phyloP scores from a whole-genome alignment of 2,113 vertebrate species.

The Chunga burmeisteri region DNA sequence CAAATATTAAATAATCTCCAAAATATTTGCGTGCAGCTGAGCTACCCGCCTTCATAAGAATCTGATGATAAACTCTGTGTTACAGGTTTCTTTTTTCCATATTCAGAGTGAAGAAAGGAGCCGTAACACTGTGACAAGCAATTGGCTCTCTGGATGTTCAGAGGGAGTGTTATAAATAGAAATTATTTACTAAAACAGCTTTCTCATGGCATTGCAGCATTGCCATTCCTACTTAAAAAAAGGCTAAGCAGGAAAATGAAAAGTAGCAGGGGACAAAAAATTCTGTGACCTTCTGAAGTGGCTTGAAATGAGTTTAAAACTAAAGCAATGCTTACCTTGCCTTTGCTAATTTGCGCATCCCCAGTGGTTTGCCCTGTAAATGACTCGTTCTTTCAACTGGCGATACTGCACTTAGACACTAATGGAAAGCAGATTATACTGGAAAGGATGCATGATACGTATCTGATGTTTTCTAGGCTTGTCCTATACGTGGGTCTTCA shows the following conservation, averaged over 20 bases:
- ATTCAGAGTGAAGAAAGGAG: neutral
- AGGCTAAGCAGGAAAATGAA: neutral
- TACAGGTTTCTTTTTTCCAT: neutral
- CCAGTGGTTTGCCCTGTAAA: neutral
- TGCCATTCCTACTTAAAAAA: neutral
- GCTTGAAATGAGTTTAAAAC: neutral
- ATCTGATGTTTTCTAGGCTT: conserved; percentile 72
- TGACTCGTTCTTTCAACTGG: neutral
- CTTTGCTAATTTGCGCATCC: neutral
- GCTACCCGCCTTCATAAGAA: neutral
- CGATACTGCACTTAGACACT: neutral
- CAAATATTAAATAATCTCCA: neutral
- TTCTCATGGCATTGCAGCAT: neutral
- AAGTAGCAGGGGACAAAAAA: neutral
- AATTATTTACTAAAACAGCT: neutral
- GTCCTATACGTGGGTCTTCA: conserved; percentile 85
- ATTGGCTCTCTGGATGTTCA: neutral
- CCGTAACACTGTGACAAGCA: neutral
- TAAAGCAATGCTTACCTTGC: neutral
- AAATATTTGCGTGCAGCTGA: neutral
- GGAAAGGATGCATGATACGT: neutral
- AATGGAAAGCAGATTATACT: neutral
- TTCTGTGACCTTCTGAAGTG: neutral
- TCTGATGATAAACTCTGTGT: neutral
- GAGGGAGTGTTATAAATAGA: neutral